Evolutionary conservation across 2,113 vertebrate genomes (phyloP), one percentile per base, ranked within the genome.

Genomic region (Paracyprichromis sp.): DNA sequence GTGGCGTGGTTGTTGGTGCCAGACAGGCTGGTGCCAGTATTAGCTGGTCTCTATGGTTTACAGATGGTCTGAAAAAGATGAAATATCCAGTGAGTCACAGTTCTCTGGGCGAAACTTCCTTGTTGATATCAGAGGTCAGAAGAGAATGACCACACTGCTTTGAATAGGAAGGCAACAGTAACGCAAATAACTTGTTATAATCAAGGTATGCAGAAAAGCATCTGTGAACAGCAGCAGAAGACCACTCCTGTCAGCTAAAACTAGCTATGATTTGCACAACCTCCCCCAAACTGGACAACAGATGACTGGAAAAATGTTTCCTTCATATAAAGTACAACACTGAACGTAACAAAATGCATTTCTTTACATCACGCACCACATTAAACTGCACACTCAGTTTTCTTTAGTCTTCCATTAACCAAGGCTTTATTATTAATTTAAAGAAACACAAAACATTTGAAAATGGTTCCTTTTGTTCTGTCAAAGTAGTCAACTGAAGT

Each of bases 381-480:
- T 53, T 13, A 85, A 83, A 86, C 9, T 12, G 10, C 59, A 56
- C 63, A 78, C 26, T 31, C 11, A 0, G 2, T 31, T 56, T 13
- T 52, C 26, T 83, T 86, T 82, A 57, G 83, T 84, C 5, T 83
- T 88, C 83, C 63, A 80, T 90, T 85, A 80, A 88, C 56, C 80
- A 90, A 54, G 31, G 26, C 88, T 94, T 94, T 92, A 92, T 92
- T 93, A 90, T 91, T 93, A 71, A 90, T 86, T 87, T 84, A 87
- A 90, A 89, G 86, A 88, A 93, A 94, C 82, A 26, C 57, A 86
- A 88, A 89, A 85, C 31, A 24, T 86, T 86, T 87, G 29, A 88
- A 89, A 87, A 91, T 92, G 83, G 86, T 90, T 92, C 87, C 79
- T 85, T 93, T 92, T 94, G 90, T 90, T 83, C 89, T 59, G 91